These are phyloP conservation scores for Toxonevra muliebris DNA, from an alignment of 2,888 invertebrate species.

Conservation along the genomic window DNA sequence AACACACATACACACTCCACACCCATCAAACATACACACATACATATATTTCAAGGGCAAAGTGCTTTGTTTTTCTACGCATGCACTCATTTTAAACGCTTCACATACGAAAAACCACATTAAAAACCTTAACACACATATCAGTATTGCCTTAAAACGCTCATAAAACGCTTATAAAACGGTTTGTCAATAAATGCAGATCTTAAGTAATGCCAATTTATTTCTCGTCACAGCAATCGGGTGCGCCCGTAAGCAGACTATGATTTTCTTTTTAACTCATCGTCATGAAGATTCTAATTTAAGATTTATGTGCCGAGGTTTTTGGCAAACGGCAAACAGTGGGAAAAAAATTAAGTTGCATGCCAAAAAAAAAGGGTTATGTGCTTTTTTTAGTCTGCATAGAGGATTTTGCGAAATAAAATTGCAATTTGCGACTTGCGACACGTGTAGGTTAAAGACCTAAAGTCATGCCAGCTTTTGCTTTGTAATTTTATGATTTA, in stretches of 20 bases:
- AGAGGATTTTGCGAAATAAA: too few relatives aligned
- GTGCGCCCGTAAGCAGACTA: neutral
- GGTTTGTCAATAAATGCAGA: conserved; percentile 52
- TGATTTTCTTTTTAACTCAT: neutral
- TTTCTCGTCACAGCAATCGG: neutral
- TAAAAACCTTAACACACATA: conserved; percentile 29
- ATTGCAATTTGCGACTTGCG: too few relatives aligned
- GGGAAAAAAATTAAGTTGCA: conserved; percentile 47
- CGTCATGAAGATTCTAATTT: neutral
- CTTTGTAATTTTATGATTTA: too few relatives aligned
- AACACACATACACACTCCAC: neutral
- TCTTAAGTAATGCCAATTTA: neutral
- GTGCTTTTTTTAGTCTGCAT: conserved; percentile 4
- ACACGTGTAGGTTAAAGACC: too few relatives aligned
- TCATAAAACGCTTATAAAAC: conserved; percentile 53
- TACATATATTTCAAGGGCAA: conserved; percentile 22
- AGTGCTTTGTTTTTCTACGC: too few relatives aligned
- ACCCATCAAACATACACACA: neutral
- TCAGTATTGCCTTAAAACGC: conserved; percentile 28
- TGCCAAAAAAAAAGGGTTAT: conserved; percentile 49
- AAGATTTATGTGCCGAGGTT: conserved; percentile 11
- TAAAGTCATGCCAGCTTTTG: too few relatives aligned
- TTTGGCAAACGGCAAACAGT: neutral
- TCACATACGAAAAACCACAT: conserved; percentile 12
- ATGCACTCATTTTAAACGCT: too few relatives aligned